Evolutionary conservation across 1,140 invertebrate genomes (phyloP), one percentile per base, ranked within the genome.

Genomic region (Diabrotica undecimpunctata): DNA sequence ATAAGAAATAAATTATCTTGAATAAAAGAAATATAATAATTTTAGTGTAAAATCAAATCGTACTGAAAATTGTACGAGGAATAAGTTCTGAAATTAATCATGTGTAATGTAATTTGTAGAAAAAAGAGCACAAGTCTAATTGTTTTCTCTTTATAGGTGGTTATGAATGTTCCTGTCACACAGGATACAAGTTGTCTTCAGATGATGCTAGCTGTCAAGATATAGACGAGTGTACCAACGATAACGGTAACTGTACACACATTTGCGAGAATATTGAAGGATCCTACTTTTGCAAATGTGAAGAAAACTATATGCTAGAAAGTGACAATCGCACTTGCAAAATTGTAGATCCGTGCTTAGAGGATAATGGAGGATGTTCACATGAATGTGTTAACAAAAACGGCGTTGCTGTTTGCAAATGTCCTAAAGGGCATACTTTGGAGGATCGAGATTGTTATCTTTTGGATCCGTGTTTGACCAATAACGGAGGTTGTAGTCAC

Each of bases 191-290:
- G 61, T 64, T 87, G 36, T 74, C 76, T 11, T 61, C 70, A 5
- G 80, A 84, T 66, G 77, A 75, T 14, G 66, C 62, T 63, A 76
- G 76, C 36, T 87, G 82, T 69, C 63, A 76, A 56, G 83, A 86
- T 77, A 83, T 91, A 1, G 83, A 92, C 72, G 90, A 92, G 75
- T 92, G 90, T 75, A 69, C 71, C 3, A 74, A 78, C 14, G 66
- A 78, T 66, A 64, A 80, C 75, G 60, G 82, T 76, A 72, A 72
- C n/a, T 90, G 89, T 65, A 81, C 81, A 2, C 82, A 86, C 64
- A 77, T 77, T 12, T 92, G 90, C 75, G 78, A 84, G 55, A 90
- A 91, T 67, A 82, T 81, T 0, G 77, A 82, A n/a, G 90, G 89
- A 0, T 83, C 81, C 5, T 88, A 82, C 69, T 68, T 80, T 14